Evolutionary conservation across 2,113 vertebrate species (phyloP), one percentile per base, ranked within the genome.

Genomic region (Suricata suricatta): DNA sequence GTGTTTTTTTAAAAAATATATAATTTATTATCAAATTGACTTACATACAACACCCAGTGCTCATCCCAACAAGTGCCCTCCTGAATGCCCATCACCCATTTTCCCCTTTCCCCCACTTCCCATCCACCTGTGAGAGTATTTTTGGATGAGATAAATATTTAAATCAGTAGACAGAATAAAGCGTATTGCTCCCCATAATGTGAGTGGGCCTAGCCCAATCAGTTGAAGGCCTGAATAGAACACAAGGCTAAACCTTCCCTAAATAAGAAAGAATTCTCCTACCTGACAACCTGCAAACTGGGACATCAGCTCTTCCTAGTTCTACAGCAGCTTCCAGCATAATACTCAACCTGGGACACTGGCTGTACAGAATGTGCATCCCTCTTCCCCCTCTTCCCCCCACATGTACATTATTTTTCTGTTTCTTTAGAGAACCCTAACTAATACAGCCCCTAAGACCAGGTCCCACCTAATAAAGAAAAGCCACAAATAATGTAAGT

Each of bases 111-210:
- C 52, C 52, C 12, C 12, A 54, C 52, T 16, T 16, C 15, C 52
- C 16, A 54, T 54, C 16, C 52, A 54, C 52, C 54, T 63, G 2
- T 76, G 64, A 83, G 10, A 4, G 13, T 80, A 15, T 54, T 88
- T 94, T 38, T 44, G 69, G 54, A 44, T 92, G 69, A 90, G 25
- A 60, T 85, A 88, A 88, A 88, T 8, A 77, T 83, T 87, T 86
- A 87, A 82, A 84, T 90, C 27, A 76, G 27, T 64, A 82, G 9
- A 35, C 21, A 50, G 17, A n/a, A 33, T 54, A 92, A 68, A 89
- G 41, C 14, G 72, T 35, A 44, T 97, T 81, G 29, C 14, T 29
- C 71, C 85, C 15, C 3, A 41, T 57, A 50, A 66, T 60, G 11
- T 87, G 64, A 14, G 2, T 87, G 29, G 29, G 25, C 3, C 13